Evolutionary conservation across 1,140 invertebrate species (phyloP).

Genomic region (Rhizoglyphus robini): DNA sequence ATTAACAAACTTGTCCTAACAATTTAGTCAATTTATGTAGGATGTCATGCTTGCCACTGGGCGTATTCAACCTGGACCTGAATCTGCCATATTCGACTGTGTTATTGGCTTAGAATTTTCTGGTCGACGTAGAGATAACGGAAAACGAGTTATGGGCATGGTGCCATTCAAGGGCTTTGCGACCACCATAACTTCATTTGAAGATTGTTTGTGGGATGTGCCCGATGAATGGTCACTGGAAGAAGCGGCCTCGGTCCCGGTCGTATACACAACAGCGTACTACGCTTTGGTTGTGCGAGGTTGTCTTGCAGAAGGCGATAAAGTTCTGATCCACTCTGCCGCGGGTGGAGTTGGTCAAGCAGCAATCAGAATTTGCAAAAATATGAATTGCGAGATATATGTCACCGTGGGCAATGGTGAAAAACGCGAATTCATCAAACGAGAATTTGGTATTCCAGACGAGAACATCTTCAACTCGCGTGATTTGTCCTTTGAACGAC

Average conservation of each 20-base stretch:
- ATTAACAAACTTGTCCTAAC: not conserved
- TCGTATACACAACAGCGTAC: constrained; percentile 84
- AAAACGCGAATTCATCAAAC: constrained; percentile 77
- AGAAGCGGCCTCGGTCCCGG: constrained; percentile 82
- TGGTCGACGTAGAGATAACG: constrained; percentile 54
- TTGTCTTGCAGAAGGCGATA: constrained; percentile 61
- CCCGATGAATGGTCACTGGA: constrained; percentile 75
- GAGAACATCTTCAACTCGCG: constrained; percentile 80
- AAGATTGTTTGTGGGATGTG: constrained; percentile 73
- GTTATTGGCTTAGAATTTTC: constrained; percentile 88
- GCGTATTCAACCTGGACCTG: constrained; percentile 80
- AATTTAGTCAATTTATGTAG: not conserved
- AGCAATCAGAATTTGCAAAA: constrained; percentile 77
- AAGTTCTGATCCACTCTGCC: constrained; percentile 82
- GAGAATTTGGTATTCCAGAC: constrained; percentile 64
- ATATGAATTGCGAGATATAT: constrained; percentile 71
- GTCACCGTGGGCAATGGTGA: constrained; percentile 71
- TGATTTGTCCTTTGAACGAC: constrained; percentile 74
- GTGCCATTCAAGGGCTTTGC: constrained; percentile 77
- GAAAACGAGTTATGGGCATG: constrained; percentile 81
- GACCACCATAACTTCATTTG: constrained; percentile 67
- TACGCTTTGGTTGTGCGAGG: constrained; percentile 82
- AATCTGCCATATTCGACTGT: constrained; percentile 21
- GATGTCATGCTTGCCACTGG: constrained; percentile 57
- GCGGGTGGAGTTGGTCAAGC: constrained; percentile 91